phyloP scores from a whole-genome alignment of 2,888 invertebrate species.

The Thymelicus acteon region DNA sequence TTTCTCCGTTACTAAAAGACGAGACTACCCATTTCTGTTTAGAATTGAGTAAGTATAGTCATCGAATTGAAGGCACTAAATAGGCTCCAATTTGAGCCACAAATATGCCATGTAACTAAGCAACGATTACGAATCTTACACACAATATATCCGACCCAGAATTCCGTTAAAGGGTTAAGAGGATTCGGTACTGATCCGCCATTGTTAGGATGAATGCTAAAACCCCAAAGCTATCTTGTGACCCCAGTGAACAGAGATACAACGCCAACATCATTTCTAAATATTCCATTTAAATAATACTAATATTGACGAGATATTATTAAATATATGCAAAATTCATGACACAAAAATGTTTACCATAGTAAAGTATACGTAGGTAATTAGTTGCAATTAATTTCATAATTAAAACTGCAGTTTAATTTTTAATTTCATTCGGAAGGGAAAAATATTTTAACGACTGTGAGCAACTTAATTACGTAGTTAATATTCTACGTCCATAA shows the following conservation, averaged over 20 bases:
- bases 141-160: slow-evolving; percentile 9
- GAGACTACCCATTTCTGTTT: background rate
- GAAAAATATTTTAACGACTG: too few relatives aligned
- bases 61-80: background rate
- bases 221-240: slow-evolving; percentile 7
- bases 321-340: too few relatives aligned
- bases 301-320: background rate
- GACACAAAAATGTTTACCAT: too few relatives aligned
- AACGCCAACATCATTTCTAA: background rate
- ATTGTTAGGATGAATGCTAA: slow-evolving; percentile 7
- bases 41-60: background rate
- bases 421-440: too few relatives aligned
- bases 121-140: slow-evolving; percentile 12
- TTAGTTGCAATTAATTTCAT: too few relatives aligned
- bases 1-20: background rate
- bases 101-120: slow-evolving; percentile 5
- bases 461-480: too few relatives aligned
- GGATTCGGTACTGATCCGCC: slow-evolving; percentile 8
- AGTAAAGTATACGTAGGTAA: too few relatives aligned
- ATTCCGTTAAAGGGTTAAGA: slow-evolving; percentile 14
- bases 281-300: background rate
- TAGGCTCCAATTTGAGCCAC: slow-evolving; percentile 5
- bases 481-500: too few relatives aligned
- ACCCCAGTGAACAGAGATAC: background rate
- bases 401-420: too few relatives aligned